A percentile compares a stretch with the other conserved stretches of the same genome.
Conservation (phyloP, 2,113 vertebrate species). For the Zosterops japonicus region DNA sequence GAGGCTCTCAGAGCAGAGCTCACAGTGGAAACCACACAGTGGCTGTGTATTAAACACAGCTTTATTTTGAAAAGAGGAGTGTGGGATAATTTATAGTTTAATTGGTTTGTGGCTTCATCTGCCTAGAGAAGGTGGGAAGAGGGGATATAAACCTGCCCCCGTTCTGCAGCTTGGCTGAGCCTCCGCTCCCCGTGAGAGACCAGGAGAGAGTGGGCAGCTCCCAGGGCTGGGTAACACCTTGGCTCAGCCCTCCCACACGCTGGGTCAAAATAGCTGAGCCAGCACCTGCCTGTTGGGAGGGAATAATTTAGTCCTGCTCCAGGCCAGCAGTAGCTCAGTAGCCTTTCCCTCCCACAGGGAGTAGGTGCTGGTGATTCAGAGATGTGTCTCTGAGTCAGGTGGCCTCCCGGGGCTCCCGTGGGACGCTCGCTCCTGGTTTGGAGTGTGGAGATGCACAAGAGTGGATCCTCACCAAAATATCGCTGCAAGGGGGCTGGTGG, state of each 20-base stretch:
- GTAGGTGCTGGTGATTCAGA: constrained; percentile 57
- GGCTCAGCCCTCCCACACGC: neutral
- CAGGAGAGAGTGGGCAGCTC: constrained; percentile 13
- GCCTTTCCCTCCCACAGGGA: constrained; percentile 23
- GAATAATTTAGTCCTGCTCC: neutral
- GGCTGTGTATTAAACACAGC: neutral
- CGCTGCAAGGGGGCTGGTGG: neutral
- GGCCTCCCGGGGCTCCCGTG: neutral
- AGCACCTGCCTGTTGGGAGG: neutral
- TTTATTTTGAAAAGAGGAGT: neutral
- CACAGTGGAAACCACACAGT: neutral
- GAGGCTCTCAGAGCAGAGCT: neutral
- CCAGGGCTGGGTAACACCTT: constrained; percentile 21
- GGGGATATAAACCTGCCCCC: neutral
- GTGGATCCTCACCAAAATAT: neutral
- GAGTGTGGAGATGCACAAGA: neutral
- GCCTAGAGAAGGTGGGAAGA: neutral
- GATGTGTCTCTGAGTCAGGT: constrained; percentile 42
- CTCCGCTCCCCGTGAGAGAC: neutral
- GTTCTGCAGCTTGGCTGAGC: neutral
- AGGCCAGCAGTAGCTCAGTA: neutral
- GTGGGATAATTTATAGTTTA: neutral
- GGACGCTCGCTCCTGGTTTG: neutral
- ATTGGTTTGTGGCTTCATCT: neutral
- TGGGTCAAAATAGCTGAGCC: constrained; percentile 39